Conservation (phyloP, 2,888 invertebrate species). For the Graphium colonna region DNA sequence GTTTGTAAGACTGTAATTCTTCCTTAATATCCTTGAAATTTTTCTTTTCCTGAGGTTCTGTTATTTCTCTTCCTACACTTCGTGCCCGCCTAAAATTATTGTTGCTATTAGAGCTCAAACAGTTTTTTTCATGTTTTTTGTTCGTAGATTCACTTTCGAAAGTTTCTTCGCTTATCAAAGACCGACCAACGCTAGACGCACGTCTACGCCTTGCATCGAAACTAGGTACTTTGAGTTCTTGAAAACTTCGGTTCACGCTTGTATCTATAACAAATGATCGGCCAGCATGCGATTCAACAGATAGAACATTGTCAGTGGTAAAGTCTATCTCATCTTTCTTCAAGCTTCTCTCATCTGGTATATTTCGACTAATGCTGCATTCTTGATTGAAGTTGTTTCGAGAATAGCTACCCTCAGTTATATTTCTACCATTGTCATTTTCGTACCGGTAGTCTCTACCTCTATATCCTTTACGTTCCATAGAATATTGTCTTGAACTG, state of each 20-base stretch:
- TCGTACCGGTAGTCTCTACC: slow-evolving; percentile 29
- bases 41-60: slow-evolving; percentile 32
- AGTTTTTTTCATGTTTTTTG: slow-evolving; percentile 16
- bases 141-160: slow-evolving; percentile 11
- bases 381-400: slow-evolving; percentile 37
- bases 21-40: slow-evolving; percentile 61
- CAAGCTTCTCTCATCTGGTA: slow-evolving; percentile 24
- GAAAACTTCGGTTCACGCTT: slow-evolving; percentile 60
- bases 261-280: slow-evolving; percentile 63
- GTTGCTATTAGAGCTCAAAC: slow-evolving; percentile 24
- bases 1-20: slow-evolving; percentile 52
- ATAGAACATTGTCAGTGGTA: slow-evolving; percentile 37
- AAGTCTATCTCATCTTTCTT: slow-evolving; percentile 25
- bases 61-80: slow-evolving; percentile 56
- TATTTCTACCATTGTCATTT: slow-evolving; percentile 30
- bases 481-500: slow-evolving; percentile 31
- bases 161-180: slow-evolving; percentile 33
- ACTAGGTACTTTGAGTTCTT: slow-evolving; percentile 35
- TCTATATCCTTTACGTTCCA: slow-evolving; percentile 28
- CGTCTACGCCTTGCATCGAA: slow-evolving; percentile 54
- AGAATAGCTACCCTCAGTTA: slow-evolving; percentile 31
- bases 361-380: slow-evolving; percentile 38
- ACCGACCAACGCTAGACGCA: slow-evolving; percentile 63
- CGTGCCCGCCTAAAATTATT: slow-evolving; percentile 49
- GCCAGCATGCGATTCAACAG: slow-evolving; percentile 45